Evolutionary conservation across 2,888 invertebrate genomes (phyloP).

Genomic region (Andrena fulva): DNA sequence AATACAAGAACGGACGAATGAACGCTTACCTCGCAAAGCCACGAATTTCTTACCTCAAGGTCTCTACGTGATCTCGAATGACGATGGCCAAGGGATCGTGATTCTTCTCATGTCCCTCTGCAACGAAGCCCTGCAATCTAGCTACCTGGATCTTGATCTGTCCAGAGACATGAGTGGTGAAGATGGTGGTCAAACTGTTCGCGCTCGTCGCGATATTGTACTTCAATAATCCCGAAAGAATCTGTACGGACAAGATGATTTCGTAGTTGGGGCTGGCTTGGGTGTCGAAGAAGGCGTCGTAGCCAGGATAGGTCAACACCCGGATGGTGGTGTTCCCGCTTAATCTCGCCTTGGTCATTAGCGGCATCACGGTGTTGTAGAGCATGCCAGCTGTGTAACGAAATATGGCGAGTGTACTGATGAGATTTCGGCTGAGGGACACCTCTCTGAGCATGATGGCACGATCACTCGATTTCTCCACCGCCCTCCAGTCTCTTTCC

Average conservation of each 20-base stretch:
- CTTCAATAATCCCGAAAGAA: slow-evolving; percentile 33
- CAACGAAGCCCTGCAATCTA: slow-evolving; percentile 7
- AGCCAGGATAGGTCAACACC: slow-evolving; percentile 60
- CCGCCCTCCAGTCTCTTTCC: slow-evolving; percentile 68
- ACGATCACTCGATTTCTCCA: slow-evolving; percentile 31
- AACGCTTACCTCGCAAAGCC: neutral
- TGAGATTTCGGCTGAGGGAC: slow-evolving; percentile 58
- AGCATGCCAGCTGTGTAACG: slow-evolving; percentile 51
- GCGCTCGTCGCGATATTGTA: slow-evolving; percentile 49
- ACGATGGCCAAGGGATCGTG: slow-evolving; percentile 44
- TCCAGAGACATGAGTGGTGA: slow-evolving; percentile 64
- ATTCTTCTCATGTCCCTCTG: neutral
- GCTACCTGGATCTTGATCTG: slow-evolving; percentile 56
- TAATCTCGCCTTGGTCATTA: neutral
- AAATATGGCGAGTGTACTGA: slow-evolving; percentile 40
- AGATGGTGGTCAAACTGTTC: slow-evolving; percentile 56
- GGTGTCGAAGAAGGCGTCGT: slow-evolving; percentile 51
- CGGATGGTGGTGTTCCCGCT: slow-evolving; percentile 52
- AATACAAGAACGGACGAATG: slow-evolving; percentile 70
- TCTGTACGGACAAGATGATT: slow-evolving; percentile 52
- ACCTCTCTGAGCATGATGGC: slow-evolving; percentile 54
- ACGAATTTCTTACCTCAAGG: slow-evolving; percentile 57
- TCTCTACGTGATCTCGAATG: slow-evolving; percentile 56
- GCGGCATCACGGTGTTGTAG: slow-evolving; percentile 36
- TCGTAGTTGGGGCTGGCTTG: slow-evolving; percentile 62